A percentile compares a stretch with the other conserved stretches of the same genome.
Evolutionary conservation across 2,888 invertebrate species (phyloP).

Genomic region (Pheosia gnoma): DNA sequence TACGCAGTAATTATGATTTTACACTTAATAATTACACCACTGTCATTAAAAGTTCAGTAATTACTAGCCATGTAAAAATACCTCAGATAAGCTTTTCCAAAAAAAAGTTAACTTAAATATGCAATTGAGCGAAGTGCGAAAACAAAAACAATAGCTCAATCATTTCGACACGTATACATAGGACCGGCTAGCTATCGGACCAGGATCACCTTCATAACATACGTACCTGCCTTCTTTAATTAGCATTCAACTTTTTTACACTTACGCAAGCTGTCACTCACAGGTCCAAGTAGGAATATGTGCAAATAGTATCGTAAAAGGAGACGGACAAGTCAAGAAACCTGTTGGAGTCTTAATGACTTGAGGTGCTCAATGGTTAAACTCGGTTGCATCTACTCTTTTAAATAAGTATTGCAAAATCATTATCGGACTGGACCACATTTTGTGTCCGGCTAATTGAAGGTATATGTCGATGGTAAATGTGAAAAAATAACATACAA

Average conservation of each 20-base stretch:
- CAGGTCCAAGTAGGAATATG: slow-evolving; percentile 43
- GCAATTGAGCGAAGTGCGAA: too few species aligned
- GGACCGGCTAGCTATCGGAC: not conserved
- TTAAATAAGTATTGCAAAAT: slow-evolving; percentile 44
- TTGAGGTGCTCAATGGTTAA: slow-evolving; percentile 49
- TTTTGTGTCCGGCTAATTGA: not conserved
- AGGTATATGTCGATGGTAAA: not conserved
- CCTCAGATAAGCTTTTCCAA: too few species aligned
- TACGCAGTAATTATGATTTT: too few species aligned
- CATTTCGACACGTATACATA: too few species aligned
- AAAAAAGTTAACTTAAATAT: too few species aligned
- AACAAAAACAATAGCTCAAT: too few species aligned
- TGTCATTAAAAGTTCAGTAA: too few species aligned
- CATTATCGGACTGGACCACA: slow-evolving; percentile 10
- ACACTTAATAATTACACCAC: too few species aligned
- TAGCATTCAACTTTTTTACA: slow-evolving; percentile 36
- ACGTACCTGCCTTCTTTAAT: slow-evolving; percentile 10
- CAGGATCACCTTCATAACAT: slow-evolving; percentile 25
- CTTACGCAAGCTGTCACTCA: slow-evolving; percentile 36
- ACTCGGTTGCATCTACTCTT: slow-evolving; percentile 32
- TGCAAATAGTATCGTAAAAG: slow-evolving; percentile 59
- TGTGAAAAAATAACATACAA: not conserved
- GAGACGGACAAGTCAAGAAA: slow-evolving; percentile 57
- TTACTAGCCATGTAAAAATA: too few species aligned
- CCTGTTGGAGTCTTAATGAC: slow-evolving; percentile 52